These are phyloP conservation scores for Phaethornis superciliosus DNA, from an alignment of 2,113 vertebrate genomes.

Conservation along the genomic window DNA sequence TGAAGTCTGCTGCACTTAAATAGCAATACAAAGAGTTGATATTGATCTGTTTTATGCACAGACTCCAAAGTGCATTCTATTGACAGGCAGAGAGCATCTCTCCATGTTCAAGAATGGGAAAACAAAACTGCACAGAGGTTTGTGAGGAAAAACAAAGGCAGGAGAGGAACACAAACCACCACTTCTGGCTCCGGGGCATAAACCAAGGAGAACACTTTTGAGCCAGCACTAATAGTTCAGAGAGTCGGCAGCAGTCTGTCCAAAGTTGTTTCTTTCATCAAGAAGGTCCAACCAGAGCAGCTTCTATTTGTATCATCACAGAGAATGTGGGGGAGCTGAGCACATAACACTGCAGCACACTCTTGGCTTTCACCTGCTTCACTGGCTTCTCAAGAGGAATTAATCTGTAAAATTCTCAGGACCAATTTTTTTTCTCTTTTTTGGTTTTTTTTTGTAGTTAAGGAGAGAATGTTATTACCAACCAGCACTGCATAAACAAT, in stretches of 20 bases:
- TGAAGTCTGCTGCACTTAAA: slow-evolving; percentile 12
- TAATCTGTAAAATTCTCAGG: not conserved
- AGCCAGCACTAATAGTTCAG: not conserved
- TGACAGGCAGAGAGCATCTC: not conserved
- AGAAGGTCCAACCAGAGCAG: slow-evolving; percentile 23
- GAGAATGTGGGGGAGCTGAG: not conserved
- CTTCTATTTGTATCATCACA: not conserved
- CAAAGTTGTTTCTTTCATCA: not conserved
- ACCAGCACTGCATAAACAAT: not conserved
- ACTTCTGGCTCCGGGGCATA: not conserved
- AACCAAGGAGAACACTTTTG: not conserved
- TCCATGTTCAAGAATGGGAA: not conserved
- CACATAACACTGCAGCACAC: not conserved
- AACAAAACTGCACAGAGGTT: slow-evolving; percentile 11
- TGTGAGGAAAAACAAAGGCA: not conserved
- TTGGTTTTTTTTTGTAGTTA: not conserved
- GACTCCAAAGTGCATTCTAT: not conserved
- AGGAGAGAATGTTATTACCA: not conserved
- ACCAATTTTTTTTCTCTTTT: not conserved
- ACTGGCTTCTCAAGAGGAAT: not conserved
- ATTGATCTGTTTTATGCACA: slow-evolving; percentile 15
- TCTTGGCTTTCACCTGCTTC: slow-evolving; percentile 2
- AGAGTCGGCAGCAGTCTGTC: slow-evolving; percentile 23
- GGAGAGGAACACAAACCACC: not conserved
- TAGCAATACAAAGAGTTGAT: not conserved